Percentiles rank a stretch among this genome's conserved stretches.
Conservation (phyloP, 2,113 vertebrate genomes). For the Cyprinodon tularosa region DNA sequence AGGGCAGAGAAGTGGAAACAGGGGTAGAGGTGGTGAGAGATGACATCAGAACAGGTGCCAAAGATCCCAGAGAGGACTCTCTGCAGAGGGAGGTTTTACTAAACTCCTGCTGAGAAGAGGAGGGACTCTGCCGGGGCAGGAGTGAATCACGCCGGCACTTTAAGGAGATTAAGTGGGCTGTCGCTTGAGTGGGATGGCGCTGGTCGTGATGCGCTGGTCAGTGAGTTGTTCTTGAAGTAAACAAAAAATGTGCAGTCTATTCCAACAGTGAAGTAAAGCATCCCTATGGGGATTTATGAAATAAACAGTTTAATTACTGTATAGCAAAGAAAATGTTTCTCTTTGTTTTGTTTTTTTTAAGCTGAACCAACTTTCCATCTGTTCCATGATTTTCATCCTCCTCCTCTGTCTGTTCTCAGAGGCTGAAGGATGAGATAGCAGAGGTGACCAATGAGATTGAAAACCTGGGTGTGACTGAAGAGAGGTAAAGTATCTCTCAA, state of each 20-base stretch:
- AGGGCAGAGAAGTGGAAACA: constrained; percentile 3
- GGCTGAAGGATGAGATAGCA: constrained; percentile 98
- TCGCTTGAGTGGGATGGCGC: neutral
- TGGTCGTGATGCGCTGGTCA: constrained; percentile 6
- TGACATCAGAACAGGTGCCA: constrained; percentile 67
- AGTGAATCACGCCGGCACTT: constrained; percentile 19
- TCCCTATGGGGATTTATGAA: neutral
- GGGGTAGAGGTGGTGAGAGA: constrained; percentile 20
- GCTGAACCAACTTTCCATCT: neutral
- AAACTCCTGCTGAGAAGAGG: constrained; percentile 36
- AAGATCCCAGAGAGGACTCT: constrained; percentile 51
- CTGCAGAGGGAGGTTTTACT: constrained; percentile 23
- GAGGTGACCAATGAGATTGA: constrained; percentile 98
- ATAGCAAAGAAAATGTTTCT: neutral
- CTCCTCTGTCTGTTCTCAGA: constrained; percentile 74
- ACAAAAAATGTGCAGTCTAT: constrained; percentile 1
- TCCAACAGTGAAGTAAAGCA: constrained; percentile 15
- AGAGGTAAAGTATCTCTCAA: constrained; percentile 83
- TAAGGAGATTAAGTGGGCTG: constrained; percentile 42
- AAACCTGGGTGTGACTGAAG: constrained; percentile 93
- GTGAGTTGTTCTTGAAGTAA: constrained; percentile 14
- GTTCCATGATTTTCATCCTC: neutral
- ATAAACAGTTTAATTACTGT: neutral
- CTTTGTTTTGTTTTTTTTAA: neutral
- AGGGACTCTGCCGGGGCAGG: constrained; percentile 21